These are phyloP conservation scores for Marmota flaviventris DNA, from an alignment of 2,113 vertebrate species.

Conservation along the genomic window DNA sequence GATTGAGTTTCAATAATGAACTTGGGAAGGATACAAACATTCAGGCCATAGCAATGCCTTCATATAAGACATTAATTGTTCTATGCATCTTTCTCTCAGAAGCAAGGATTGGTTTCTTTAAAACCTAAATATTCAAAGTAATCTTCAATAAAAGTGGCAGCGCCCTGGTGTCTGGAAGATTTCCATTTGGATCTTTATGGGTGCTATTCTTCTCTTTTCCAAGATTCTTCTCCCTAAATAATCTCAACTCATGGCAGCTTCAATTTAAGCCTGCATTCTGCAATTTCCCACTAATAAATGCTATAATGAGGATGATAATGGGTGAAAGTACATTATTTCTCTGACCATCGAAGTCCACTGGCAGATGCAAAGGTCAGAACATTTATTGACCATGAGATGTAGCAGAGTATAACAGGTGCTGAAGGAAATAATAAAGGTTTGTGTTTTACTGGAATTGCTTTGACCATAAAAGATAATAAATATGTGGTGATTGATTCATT, in stretches of 20 bases:
- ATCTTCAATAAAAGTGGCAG: not conserved
- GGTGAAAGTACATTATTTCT: not conserved
- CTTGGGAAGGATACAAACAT: not conserved
- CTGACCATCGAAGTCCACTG: not conserved
- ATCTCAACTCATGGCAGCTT: not conserved
- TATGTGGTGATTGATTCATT: constrained; percentile 48
- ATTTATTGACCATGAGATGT: not conserved
- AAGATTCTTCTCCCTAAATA: not conserved
- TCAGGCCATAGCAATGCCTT: not conserved
- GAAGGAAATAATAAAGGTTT: constrained; percentile 37
- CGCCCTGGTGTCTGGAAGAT: not conserved
- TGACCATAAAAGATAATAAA: constrained; percentile 26
- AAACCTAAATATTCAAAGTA: not conserved
- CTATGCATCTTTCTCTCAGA: not conserved
- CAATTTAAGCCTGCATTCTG: not conserved
- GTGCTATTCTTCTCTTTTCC: not conserved
- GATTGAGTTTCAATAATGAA: not conserved
- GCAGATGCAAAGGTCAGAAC: not conserved
- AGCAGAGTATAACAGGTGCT: not conserved
- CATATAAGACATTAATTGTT: not conserved
- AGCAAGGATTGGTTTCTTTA: not conserved
- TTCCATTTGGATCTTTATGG: not conserved
- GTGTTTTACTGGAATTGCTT: constrained; percentile 11
- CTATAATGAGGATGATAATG: not conserved
- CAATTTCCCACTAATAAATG: not conserved